A percentile compares a stretch with the other conserved stretches of the same genome.
These are phyloP conservation scores for Phoenicopterus ruber DNA, from an alignment of 2,113 vertebrate species.

Conservation along the genomic window DNA sequence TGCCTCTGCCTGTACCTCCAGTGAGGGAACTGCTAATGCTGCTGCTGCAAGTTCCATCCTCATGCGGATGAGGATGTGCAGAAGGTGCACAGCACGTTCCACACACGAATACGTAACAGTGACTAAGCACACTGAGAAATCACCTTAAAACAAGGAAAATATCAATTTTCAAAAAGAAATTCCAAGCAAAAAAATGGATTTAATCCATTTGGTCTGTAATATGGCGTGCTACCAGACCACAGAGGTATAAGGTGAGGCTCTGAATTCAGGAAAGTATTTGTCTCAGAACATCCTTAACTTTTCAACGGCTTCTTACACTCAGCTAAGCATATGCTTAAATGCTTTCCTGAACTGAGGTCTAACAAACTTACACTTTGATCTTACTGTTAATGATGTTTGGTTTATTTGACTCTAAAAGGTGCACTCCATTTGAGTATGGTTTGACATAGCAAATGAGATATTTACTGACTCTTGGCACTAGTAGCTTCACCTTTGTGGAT, in stretches of 20 bases:
- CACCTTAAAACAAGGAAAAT: not conserved
- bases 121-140: not conserved
- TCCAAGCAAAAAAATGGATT: not conserved
- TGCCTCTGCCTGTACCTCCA: not conserved
- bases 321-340: not conserved
- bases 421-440: not conserved
- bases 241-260: not conserved
- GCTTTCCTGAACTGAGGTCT: not conserved
- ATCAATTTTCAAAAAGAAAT: not conserved
- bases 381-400: not conserved
- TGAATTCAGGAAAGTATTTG: not conserved
- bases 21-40: not conserved
- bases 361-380: not conserved
- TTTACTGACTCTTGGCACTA: not conserved
- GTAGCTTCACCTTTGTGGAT: not conserved
- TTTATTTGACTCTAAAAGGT: not conserved
- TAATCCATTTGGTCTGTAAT: not conserved
- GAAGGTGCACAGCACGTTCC: accelerated
- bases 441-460: not conserved
- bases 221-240: not conserved
- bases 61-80: not conserved
- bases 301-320: not conserved
- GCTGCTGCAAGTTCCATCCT: not conserved
- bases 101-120: accelerated
- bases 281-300: not conserved